A percentile compares a stretch with the other conserved stretches of the same genome.
Evolutionary conservation across 2,888 invertebrate genomes (phyloP).

Genomic region (Synergus laeviventris): DNA sequence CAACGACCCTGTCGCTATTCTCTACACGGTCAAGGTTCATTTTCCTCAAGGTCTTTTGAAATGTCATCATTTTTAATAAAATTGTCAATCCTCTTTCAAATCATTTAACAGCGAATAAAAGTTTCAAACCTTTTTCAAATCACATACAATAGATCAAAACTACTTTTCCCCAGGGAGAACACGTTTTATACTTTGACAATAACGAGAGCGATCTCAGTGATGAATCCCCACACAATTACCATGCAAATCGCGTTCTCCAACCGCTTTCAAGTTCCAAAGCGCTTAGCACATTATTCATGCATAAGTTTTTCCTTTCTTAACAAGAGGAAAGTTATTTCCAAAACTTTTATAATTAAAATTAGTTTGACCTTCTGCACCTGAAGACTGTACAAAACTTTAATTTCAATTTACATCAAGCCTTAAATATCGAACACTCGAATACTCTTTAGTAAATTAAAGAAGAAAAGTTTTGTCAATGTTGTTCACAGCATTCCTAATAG

Average conservation of each 20-base stretch:
- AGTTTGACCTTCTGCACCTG: neutral
- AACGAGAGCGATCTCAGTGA: neutral
- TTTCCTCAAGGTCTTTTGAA: constrained; percentile 42
- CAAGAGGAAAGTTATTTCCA: neutral
- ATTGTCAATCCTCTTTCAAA: too few relatives aligned
- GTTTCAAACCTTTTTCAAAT: neutral
- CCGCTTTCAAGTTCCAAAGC: neutral
- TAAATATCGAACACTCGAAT: too few relatives aligned
- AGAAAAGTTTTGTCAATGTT: too few relatives aligned
- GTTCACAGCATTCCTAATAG: too few relatives aligned
- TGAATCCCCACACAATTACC: neutral
- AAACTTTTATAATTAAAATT: neutral
- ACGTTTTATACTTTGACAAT: neutral
- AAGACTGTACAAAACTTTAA: neutral
- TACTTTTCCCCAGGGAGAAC: neutral
- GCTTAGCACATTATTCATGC: neutral
- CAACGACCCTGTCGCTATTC: constrained; percentile 48
- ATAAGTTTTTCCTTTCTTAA: neutral
- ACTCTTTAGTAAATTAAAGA: too few relatives aligned
- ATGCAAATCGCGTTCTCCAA: neutral
- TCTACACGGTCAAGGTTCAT: constrained; percentile 47
- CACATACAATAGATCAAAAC: neutral
- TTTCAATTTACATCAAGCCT: neutral
- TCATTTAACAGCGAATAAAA: neutral
- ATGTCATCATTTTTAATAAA: neutral